Conservation (phyloP, 2,888 invertebrate genomes). For the Cephus nigrinus region DNA sequence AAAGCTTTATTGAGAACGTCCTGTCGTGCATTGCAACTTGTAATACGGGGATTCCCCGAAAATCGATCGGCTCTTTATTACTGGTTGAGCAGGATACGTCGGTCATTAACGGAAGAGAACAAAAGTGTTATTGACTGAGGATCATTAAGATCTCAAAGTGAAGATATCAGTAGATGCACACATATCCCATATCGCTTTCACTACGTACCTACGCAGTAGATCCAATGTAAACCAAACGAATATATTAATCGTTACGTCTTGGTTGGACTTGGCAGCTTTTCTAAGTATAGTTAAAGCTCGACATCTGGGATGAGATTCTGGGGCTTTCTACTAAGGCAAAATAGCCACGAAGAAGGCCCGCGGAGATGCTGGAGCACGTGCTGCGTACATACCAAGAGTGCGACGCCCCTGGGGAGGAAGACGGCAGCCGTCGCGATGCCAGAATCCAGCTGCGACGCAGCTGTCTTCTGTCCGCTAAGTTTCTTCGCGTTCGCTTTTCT, state of each 20-base stretch:
- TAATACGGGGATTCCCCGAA: neutral
- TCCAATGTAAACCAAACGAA: neutral
- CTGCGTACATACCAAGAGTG: slow-evolving; percentile 21
- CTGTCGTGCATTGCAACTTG: neutral
- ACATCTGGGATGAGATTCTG: slow-evolving; percentile 22
- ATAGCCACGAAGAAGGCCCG: slow-evolving; percentile 18
- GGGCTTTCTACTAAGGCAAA: slow-evolving; percentile 26
- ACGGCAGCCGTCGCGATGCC: slow-evolving; percentile 51
- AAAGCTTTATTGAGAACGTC: neutral
- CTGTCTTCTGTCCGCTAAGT: slow-evolving; percentile 50
- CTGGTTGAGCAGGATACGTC: neutral
- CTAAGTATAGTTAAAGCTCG: slow-evolving; percentile 26
- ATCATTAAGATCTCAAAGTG: neutral
- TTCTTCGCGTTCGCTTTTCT: slow-evolving; percentile 8
- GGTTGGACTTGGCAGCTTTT: neutral
- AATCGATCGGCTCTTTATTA: neutral
- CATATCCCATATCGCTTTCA: slow-evolving; percentile 14
- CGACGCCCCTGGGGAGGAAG: slow-evolving; percentile 32
- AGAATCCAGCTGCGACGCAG: slow-evolving; percentile 61
- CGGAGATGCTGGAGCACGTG: slow-evolving; percentile 16
- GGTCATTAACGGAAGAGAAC: neutral
- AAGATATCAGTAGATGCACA: neutral
- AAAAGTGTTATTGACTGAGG: neutral
- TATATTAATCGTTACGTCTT: neutral
- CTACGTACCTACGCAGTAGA: slow-evolving; percentile 9